Evolutionary conservation across 2,113 vertebrate species (phyloP).

Genomic region (Hydrochoerus hydrochaeris): DNA sequence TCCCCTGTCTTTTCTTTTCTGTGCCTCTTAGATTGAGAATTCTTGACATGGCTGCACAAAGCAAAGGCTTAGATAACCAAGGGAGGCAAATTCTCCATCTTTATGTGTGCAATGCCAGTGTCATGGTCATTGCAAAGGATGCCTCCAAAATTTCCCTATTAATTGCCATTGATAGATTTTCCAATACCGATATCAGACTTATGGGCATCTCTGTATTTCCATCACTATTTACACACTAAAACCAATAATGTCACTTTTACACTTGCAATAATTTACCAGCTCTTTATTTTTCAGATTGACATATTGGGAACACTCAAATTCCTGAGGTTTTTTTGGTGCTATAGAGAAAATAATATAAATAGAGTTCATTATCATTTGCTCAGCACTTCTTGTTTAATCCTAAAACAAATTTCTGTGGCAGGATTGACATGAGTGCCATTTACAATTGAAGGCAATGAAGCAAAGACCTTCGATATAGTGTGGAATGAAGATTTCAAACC

Average conservation of each 20-base stretch:
- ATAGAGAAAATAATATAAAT: slow-evolving; percentile 25
- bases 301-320: slow-evolving; percentile 4
- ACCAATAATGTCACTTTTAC: neutral
- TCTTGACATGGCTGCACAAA: neutral
- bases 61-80: neutral
- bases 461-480: neutral
- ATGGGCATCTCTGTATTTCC: too few relatives aligned
- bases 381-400: neutral
- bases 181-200: neutral
- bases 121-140: neutral
- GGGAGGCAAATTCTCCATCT: neutral
- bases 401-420: neutral
- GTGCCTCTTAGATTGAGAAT: neutral
- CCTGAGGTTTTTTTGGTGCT: neutral
- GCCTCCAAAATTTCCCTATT: neutral
- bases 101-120: neutral
- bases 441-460: neutral
- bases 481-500: neutral
- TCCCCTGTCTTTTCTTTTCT: neutral
- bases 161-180: neutral
- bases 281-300: neutral
- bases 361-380: neutral
- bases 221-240: neutral
- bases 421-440: neutral
- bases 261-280: neutral